These are phyloP conservation scores for Cosmopolites sordidus DNA, from an alignment of 2,888 invertebrate species.

Conservation along the genomic window DNA sequence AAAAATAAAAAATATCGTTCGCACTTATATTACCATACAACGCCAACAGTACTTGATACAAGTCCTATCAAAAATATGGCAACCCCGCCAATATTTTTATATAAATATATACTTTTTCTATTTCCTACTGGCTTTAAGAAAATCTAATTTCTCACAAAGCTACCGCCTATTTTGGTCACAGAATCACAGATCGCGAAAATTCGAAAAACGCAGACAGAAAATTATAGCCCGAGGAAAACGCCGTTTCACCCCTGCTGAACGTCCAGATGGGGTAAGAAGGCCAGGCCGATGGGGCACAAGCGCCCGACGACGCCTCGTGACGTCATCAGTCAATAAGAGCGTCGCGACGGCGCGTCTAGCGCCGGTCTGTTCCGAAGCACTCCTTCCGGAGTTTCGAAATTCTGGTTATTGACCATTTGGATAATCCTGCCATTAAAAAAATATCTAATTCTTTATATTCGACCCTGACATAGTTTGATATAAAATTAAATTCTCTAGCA, in stretches of 20 bases:
- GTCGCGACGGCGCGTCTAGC: constrained; percentile 46
- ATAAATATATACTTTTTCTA: constrained; percentile 4
- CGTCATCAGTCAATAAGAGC: constrained; percentile 48
- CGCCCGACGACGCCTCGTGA: constrained; percentile 48
- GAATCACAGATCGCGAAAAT: constrained; percentile 11
- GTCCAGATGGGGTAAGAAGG: constrained; percentile 30
- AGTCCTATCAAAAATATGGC: constrained; percentile 14
- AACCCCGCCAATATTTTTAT: neutral
- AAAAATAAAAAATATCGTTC: neutral
- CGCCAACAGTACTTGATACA: neutral
- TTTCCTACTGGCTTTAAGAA: constrained; percentile 5
- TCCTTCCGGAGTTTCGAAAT: neutral
- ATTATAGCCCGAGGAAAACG: neutral
- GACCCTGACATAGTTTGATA: too few relatives aligned
- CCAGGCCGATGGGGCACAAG: constrained; percentile 20
- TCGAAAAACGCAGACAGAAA: neutral
- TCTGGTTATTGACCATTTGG: neutral
- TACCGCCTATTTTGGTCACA: constrained; percentile 11
- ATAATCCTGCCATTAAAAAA: too few relatives aligned
- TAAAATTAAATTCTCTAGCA: too few relatives aligned
- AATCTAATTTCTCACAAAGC: neutral
- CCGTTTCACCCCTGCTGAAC: constrained; percentile 11
- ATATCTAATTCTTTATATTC: too few relatives aligned
- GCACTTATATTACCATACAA: neutral
- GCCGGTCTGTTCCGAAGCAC: neutral